Conservation (phyloP, 2,888 invertebrate species). For the Drosophila recens region DNA sequence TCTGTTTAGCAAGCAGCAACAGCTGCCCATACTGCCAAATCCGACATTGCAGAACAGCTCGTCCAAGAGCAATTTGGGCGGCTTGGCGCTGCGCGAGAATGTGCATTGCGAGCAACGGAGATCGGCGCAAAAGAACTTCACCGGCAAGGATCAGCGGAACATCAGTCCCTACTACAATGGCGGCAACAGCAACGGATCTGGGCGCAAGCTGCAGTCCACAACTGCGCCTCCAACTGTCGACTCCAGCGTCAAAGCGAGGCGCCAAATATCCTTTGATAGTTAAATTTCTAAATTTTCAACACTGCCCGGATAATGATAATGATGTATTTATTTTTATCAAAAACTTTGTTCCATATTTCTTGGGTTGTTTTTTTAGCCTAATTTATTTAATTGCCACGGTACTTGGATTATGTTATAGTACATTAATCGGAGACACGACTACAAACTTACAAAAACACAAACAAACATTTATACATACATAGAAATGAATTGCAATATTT, state of each 20-base stretch:
- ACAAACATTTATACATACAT: neutral
- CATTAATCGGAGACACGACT: conserved; percentile 13
- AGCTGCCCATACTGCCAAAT: conserved; percentile 73
- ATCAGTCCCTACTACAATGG: conserved; percentile 81
- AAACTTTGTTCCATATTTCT: conserved; percentile 26
- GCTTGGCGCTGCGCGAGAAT: conserved; percentile 83
- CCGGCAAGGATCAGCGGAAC: conserved; percentile 84
- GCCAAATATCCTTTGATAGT: conserved; percentile 88
- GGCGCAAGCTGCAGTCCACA: conserved; percentile 49
- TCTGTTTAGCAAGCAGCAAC: conserved; percentile 47
- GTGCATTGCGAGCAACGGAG: conserved; percentile 81
- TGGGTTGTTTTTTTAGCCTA: conserved; percentile 63
- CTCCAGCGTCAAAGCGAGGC: conserved; percentile 86
- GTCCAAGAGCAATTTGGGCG: conserved; percentile 83
- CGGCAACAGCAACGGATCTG: conserved; percentile 62
- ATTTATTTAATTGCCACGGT: conserved; percentile 53
- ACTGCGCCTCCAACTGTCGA: conserved; percentile 18
- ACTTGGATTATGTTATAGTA: conserved; percentile 7
- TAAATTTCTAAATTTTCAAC: conserved; percentile 47
- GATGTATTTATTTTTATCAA: conserved; percentile 36
- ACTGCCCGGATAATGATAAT: conserved; percentile 6
- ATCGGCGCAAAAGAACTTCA: conserved; percentile 84
- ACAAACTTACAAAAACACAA: conserved; percentile 6
- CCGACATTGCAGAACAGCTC: conserved; percentile 82
- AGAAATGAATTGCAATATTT: conserved; percentile 65